Conservation (phyloP, 2,797 vertebrate species). For the Eulemur rubriventer region DNA sequence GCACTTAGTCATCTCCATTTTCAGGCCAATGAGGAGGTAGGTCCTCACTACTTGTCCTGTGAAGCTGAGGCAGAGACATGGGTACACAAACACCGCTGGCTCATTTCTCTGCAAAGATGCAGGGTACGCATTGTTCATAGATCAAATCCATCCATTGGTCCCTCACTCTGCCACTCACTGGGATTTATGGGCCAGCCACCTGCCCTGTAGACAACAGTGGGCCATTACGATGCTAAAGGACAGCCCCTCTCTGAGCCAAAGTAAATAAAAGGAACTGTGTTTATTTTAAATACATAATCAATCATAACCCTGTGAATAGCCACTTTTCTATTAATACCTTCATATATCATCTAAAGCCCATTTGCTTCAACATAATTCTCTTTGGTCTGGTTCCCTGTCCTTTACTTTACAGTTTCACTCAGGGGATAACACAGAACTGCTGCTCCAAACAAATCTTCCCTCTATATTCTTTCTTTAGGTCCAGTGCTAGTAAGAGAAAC, state of each 20-base stretch:
- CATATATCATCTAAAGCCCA: constrained; percentile 67
- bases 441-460: constrained; percentile 33
- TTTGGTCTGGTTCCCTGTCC: constrained; percentile 61
- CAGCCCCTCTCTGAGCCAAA: constrained; percentile 59
- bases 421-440: constrained; percentile 9
- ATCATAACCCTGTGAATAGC: constrained; percentile 68
- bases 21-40: neutral
- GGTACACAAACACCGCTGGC: neutral
- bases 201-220: constrained; percentile 60
- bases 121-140: neutral
- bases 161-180: neutral
- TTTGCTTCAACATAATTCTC: constrained; percentile 66
- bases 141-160: neutral
- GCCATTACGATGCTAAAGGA: constrained; percentile 67
- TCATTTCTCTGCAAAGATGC: constrained; percentile 32
- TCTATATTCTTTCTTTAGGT: constrained; percentile 4
- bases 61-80: neutral
- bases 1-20: neutral
- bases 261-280: constrained; percentile 76
- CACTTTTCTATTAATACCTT: constrained; percentile 68
- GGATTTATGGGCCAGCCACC: constrained; percentile 66
- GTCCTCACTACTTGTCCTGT: neutral
- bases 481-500: neutral
- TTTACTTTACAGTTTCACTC: constrained; percentile 39
- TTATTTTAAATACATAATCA: constrained; percentile 77